These are phyloP conservation scores for Lophura swinhoii DNA, from an alignment of 2,797 vertebrate genomes.

Conservation along the genomic window DNA sequence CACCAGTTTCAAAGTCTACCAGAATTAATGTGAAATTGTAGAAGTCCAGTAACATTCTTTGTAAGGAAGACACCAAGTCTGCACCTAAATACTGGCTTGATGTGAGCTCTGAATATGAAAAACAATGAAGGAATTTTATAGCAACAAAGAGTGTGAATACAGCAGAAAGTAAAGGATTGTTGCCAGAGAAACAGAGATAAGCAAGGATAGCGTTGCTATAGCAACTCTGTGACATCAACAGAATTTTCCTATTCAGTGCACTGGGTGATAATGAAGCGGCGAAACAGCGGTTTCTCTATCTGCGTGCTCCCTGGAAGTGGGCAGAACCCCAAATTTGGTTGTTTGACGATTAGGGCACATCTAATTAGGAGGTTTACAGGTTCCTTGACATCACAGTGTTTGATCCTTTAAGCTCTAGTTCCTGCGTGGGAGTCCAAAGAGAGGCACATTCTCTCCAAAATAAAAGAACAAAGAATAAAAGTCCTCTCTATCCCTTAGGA, in stretches of 20 bases:
- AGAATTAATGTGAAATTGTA: slow-evolving; percentile 20
- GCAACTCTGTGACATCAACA: slow-evolving; percentile 70
- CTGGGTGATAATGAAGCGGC: slow-evolving; percentile 57
- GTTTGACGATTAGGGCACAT: slow-evolving; percentile 34
- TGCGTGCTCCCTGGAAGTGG: background rate
- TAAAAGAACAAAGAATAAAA: background rate
- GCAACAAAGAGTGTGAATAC: slow-evolving; percentile 59
- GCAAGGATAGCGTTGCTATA: slow-evolving; percentile 74
- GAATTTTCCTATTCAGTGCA: slow-evolving; percentile 36
- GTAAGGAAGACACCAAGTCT: background rate
- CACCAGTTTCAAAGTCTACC: slow-evolving; percentile 16
- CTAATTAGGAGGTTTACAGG: slow-evolving; percentile 49
- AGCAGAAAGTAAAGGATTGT: slow-evolving; percentile 70
- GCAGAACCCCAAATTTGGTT: slow-evolving; percentile 14
- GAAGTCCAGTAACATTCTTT: background rate
- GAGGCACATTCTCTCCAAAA: background rate
- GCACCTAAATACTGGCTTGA: background rate
- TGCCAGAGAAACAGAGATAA: slow-evolving; percentile 78
- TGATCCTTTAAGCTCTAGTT: background rate
- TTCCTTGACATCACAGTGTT: background rate
- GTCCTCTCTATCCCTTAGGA: background rate
- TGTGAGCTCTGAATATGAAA: slow-evolving; percentile 48
- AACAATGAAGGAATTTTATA: slow-evolving; percentile 61
- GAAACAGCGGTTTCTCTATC: slow-evolving; percentile 27
- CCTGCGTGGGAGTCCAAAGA: background rate